These are phyloP conservation scores for Equus quagga DNA, from an alignment of 2,113 vertebrate species.

Conservation along the genomic window DNA sequence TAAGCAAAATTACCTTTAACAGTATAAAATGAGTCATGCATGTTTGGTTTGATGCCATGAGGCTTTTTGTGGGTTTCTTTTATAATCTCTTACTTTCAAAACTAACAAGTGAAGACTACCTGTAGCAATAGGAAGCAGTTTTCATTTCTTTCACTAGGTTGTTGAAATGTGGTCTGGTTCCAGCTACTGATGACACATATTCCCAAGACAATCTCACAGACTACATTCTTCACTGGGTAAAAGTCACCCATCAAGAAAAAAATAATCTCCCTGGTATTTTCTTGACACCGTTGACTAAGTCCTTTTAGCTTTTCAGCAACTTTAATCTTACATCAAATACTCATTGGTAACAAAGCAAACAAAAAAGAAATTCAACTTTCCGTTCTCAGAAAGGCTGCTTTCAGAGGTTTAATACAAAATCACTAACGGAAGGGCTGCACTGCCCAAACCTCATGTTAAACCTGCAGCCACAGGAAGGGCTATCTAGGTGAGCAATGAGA, in stretches of 20 bases:
- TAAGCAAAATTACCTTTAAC: background rate
- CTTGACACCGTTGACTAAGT: background rate
- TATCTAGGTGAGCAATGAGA: background rate
- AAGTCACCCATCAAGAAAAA: background rate
- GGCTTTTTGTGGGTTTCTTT: background rate
- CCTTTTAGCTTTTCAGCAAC: background rate
- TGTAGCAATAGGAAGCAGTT: conserved; percentile 36
- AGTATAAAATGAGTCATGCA: background rate
- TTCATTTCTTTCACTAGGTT: conserved; percentile 55
- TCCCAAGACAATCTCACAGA: conserved; percentile 8
- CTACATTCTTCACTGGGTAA: background rate
- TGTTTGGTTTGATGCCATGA: background rate
- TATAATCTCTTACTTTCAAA: conserved; percentile 12
- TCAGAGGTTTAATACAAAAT: background rate
- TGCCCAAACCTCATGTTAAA: background rate
- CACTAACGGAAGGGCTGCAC: no score
- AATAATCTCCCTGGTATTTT: conserved; percentile 10
- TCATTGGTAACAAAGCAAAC: background rate
- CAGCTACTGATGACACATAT: background rate
- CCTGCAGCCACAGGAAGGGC: background rate
- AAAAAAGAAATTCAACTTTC: background rate
- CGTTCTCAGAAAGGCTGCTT: background rate
- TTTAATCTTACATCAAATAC: background rate
- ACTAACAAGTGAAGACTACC: conserved; percentile 38
- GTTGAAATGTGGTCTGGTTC: conserved; percentile 34